Conservation (phyloP, 2,113 vertebrate genomes). For the Bagarius yarrelli region DNA sequence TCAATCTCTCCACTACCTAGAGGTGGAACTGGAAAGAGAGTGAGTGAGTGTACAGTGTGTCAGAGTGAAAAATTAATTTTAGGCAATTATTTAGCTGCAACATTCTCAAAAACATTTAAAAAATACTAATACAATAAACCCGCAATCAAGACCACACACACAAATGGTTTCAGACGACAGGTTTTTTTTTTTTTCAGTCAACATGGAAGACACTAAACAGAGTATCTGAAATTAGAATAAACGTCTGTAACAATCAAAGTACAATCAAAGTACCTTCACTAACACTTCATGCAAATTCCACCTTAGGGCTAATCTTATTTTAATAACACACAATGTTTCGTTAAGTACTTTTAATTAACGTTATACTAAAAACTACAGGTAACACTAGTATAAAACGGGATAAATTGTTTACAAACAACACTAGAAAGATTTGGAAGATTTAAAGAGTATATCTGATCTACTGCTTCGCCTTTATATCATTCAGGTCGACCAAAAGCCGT, state of each 20-base stretch:
- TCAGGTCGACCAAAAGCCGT: not conserved
- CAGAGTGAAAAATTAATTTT: not conserved
- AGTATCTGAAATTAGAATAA: conserved; percentile 49
- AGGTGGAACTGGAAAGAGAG: too few species aligned
- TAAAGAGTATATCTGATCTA: not conserved
- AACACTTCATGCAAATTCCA: conserved; percentile 39
- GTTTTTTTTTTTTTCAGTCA: conserved; percentile 46
- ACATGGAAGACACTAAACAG: conserved; percentile 52
- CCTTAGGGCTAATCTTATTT: conserved; percentile 1
- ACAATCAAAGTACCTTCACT: conserved; percentile 43
- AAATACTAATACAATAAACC: conserved; percentile 14
- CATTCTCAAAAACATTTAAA: not conserved
- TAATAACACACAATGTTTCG: not conserved
- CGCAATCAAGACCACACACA: conserved; percentile 3
- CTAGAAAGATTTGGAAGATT: not conserved
- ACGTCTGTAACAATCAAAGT: conserved; percentile 37
- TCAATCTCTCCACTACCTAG: too few species aligned
- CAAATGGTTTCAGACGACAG: conserved; percentile 35
- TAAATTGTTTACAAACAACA: conserved; percentile 8
- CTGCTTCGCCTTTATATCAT: not conserved
- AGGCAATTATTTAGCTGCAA: not conserved
- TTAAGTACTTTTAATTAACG: not conserved
- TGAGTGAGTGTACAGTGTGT: too few species aligned
- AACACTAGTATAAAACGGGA: not conserved
- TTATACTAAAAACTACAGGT: conserved; percentile 18